Base-by-base conservation (phyloP, 1,140 invertebrate species). In the Papilio polyxenes region DNA sequence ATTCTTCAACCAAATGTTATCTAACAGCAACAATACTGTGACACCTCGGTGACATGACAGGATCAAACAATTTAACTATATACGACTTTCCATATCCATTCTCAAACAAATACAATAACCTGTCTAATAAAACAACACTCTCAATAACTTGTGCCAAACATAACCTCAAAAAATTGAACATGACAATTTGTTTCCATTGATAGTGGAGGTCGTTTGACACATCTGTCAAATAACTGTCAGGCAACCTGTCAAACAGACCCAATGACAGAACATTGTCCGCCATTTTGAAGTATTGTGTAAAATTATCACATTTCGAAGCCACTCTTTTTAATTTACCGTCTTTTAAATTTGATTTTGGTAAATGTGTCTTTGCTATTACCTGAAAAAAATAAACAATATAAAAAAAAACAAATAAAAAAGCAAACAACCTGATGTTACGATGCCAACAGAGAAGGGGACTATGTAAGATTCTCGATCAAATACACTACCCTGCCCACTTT, bases 61-160 rank as follows among this genome's bases (percentile, higher is more conserved):
- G 96, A 95, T 98, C 96, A 92, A 98, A 98, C 72, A 98, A 90
- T 86, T 96, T 95, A 31, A 97, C 95, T 62, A 98, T 89, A 93
- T 95, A 96, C n/a, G 96, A 95, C 83, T 96, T 95, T 3, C 94
- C 86, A 87, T 96, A 95, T 44, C 95, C 95, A 87, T 95, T 94
- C 91, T 98, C 97, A 82, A 96, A 89, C 9, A 99, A 95, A 95
- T 96, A 99, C 80, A 98, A 92, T 40, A 98, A 90, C 89, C 98
- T 96, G 93, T 99, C 98, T 23, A 99, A 92, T 74, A 99, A 94
- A 85, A 99, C 97, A 1, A 98, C 93, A 85, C 96, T 96, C 95
- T 99, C 98, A 53, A 99, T 95, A 11, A 98, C 95, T 37, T 98
- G 97, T 15, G 98, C 97, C 82, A 98, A 94, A 83, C 97, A 95